These are phyloP conservation scores for Echinops telfairi DNA, from an alignment of 2,113 vertebrate species.

Conservation along the genomic window DNA sequence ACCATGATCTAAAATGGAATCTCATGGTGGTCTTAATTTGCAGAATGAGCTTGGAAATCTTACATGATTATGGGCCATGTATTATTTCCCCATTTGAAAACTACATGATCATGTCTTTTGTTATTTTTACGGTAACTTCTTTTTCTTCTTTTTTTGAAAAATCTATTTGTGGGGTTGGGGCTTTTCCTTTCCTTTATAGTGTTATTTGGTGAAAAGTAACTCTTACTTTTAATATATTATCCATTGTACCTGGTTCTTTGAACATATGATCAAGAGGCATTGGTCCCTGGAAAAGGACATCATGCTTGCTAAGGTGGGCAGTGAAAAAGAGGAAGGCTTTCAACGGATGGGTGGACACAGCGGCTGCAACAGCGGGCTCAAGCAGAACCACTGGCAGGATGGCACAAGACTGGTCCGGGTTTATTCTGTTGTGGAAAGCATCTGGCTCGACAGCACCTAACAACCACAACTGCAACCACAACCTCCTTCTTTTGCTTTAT, in stretches of 20 bases:
- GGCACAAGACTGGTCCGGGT: not conserved
- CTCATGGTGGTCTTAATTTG: slow-evolving; percentile 5
- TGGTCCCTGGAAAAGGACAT: too few species aligned
- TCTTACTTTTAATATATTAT: slow-evolving; percentile 16
- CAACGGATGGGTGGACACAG: too few species aligned
- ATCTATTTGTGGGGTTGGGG: not conserved
- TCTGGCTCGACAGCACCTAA: too few species aligned
- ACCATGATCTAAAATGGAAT: not conserved
- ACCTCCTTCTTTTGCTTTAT: not conserved
- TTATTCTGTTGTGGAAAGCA: not conserved
- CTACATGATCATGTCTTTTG: slow-evolving; percentile 13
- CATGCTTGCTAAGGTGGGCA: too few species aligned
- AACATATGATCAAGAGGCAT: too few species aligned
- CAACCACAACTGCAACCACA: too few species aligned
- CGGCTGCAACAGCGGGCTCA: too few species aligned
- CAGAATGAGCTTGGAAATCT: not conserved
- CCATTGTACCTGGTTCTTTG: too few species aligned
- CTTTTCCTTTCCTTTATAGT: not conserved
- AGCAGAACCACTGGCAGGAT: too few species aligned
- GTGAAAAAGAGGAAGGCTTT: too few species aligned
- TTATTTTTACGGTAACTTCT: not conserved
- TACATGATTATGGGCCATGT: not conserved
- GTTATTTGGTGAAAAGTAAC: not conserved
- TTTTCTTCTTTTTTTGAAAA: not conserved
- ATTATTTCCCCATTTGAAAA: not conserved